Conservation (phyloP, 2,113 vertebrate genomes). For the Nestor notabilis region DNA sequence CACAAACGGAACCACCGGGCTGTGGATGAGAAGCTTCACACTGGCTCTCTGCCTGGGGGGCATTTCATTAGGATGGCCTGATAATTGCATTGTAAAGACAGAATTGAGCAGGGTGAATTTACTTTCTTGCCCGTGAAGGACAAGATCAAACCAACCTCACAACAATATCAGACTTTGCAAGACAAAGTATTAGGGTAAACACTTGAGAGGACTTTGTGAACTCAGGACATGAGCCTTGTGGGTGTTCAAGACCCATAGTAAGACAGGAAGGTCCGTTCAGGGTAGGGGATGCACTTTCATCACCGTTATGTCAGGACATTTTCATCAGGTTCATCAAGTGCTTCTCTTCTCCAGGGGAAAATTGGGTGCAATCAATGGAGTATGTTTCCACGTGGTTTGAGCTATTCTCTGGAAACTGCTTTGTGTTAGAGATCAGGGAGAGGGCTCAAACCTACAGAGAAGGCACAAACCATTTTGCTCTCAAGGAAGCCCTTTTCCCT, state of each 20-base stretch:
- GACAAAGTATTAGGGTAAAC: background rate
- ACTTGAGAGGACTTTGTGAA: background rate
- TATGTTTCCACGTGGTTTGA: background rate
- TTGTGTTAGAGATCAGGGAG: background rate
- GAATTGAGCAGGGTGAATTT: background rate
- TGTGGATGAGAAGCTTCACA: background rate
- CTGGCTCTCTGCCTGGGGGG: slow-evolving; percentile 24
- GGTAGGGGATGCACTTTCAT: background rate
- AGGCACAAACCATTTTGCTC: background rate
- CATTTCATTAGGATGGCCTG: background rate
- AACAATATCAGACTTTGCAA: background rate
- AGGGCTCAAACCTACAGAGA: background rate
- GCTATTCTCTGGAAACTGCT: background rate
- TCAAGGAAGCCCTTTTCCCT: background rate
- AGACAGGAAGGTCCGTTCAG: background rate
- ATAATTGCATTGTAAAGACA: background rate
- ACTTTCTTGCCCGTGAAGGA: slow-evolving; percentile 3
- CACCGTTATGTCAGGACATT: rapidly evolving
- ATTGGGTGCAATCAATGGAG: rapidly evolving
- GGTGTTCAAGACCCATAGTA: background rate
- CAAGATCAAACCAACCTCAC: background rate
- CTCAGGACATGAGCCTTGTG: background rate
- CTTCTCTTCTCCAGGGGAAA: background rate
- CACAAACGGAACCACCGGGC: background rate
- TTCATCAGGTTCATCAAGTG: background rate